These are phyloP conservation scores for Allobates femoralis DNA, from an alignment of 2,797 vertebrate genomes.

Conservation along the genomic window DNA sequence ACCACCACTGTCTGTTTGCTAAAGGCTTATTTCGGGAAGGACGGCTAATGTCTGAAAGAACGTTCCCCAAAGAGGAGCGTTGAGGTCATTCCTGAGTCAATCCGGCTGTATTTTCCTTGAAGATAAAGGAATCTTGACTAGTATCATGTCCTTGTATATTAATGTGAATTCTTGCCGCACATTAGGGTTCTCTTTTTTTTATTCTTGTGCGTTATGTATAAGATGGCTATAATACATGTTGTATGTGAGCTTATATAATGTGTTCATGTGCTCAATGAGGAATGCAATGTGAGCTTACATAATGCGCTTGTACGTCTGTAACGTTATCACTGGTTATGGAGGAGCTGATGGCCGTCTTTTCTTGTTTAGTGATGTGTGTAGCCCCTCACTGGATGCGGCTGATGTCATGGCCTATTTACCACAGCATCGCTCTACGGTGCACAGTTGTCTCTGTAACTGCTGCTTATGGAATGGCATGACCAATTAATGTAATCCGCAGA, in stretches of 20 bases:
- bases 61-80: slow-evolving; percentile 51
- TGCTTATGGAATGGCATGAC: background rate
- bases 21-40: background rate
- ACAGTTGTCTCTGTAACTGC: background rate
- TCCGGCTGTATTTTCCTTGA: slow-evolving; percentile 63
- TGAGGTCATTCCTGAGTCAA: slow-evolving; percentile 62
- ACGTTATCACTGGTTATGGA: background rate
- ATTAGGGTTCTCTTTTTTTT: background rate
- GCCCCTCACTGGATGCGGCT: slow-evolving; percentile 5
- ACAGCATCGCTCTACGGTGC: background rate
- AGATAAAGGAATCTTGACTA: slow-evolving; percentile 51
- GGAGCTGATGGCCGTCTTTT: background rate
- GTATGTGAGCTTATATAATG: background rate
- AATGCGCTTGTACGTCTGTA: background rate
- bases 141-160: slow-evolving; percentile 36
- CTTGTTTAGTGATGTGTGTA: slow-evolving; percentile 24
- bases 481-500: background rate
- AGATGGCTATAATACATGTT: background rate
- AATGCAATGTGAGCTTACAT: background rate
- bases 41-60: slow-evolving; percentile 12
- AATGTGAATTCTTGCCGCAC: background rate
- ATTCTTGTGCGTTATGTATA: background rate
- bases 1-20: slow-evolving; percentile 12
- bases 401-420: slow-evolving; percentile 23
- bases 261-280: background rate